A percentile compares a stretch with the other conserved stretches of the same genome.
Conservation (phyloP, 2,797 vertebrate species). For the Tolypeutes matacus region DNA sequence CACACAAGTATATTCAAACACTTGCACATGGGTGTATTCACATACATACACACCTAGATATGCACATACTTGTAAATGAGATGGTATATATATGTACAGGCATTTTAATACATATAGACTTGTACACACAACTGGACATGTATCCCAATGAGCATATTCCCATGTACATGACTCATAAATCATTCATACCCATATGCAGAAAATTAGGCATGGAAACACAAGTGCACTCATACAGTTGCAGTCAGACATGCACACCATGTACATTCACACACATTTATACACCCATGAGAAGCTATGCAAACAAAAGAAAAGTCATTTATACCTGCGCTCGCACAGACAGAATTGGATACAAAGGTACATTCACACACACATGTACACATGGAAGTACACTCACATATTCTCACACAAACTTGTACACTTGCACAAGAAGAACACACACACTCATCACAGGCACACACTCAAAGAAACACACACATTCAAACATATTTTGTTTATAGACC, state of each 20-base stretch:
- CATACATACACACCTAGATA: conserved; percentile 22
- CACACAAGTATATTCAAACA: conserved; percentile 29
- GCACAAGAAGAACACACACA: conserved; percentile 9
- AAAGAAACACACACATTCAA: conserved; percentile 34
- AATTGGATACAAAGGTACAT: conserved; percentile 47
- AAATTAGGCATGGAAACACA: conserved; percentile 55
- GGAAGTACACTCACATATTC: conserved; percentile 56
- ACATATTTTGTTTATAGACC: neutral
- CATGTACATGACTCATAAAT: neutral
- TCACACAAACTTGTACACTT: conserved; percentile 45
- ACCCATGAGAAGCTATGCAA: conserved; percentile 51
- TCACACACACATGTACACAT: conserved; percentile 14
- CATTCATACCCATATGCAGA: conserved; percentile 42
- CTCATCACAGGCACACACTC: conserved; percentile 33
- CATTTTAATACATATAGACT: conserved; percentile 59
- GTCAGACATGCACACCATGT: neutral
- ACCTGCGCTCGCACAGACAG: neutral
- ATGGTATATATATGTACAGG: conserved; percentile 44
- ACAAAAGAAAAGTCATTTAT: conserved; percentile 65
- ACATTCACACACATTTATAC: neutral
- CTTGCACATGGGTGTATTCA: neutral
- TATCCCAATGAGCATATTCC: conserved; percentile 18
- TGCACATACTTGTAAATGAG: conserved; percentile 50
- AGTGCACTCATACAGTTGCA: conserved; percentile 23
- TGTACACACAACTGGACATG: conserved; percentile 11